Base-by-base conservation (phyloP, 1,140 invertebrate species). In the Whitmania pigra region DNA sequence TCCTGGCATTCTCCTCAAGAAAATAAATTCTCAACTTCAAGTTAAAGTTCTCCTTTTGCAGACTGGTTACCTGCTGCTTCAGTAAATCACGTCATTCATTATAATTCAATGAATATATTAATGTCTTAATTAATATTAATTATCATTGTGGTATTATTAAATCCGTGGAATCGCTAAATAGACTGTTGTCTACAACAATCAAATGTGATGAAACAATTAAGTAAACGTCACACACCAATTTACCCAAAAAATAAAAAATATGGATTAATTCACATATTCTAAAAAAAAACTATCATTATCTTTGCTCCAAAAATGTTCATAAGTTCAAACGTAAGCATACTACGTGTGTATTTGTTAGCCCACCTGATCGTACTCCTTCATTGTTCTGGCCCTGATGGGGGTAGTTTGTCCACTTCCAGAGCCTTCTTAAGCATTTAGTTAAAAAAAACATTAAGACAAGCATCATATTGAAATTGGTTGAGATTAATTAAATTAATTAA, bases 11-110 rank as follows among this genome's bases (percentile, higher is more conserved):
- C 81, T 94, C 92, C 79, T 95, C 91, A 67, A 94, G 83, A 79
- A 93, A 91, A 82, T 93, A 94, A 73, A 95, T 90, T 36, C 91
- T 85, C 66, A 94, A 82, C 80, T 94, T 94, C 0, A 94, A 83
- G 80, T 92, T 90, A 78, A 94, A 95, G 81, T 94, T 94, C 78
- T 94, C 92, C 78, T 93, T 93, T 73, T 89, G 88, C 63, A 94
- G 82, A 20, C 85, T 83, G 27, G 87, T 87, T 70, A 93, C 81
- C 79, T 93, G 89, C 80, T 94, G 74, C 27, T 75, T 76, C 27
- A 55, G 36, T 22, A 31, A 20, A 36, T 22, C 17, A 53, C 29
- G 31, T 43, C 17, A 71, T 27, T 20, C 6, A 13, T 22, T 25
- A 71, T 25, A 49, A 27, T 25, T 49, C n/a, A n/a, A 49, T 9